These are phyloP conservation scores for Caracal caracal DNA, from an alignment of 2,113 vertebrate species.

Conservation along the genomic window DNA sequence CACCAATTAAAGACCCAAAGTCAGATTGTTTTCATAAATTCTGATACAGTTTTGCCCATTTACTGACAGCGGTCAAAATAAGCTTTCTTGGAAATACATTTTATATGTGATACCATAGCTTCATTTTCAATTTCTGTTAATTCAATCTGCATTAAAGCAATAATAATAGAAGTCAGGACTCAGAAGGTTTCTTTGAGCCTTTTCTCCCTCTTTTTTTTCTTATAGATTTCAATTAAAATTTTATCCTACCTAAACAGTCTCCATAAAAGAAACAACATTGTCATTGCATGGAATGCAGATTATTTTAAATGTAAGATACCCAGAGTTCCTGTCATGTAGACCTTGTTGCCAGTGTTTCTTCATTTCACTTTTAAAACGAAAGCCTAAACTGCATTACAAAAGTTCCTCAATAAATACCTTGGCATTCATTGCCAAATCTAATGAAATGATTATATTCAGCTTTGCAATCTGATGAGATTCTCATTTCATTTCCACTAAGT, in stretches of 20 bases:
- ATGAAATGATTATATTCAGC: background rate
- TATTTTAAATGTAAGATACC: conserved; percentile 29
- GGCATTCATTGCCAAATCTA: conserved; percentile 18
- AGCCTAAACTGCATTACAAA: background rate
- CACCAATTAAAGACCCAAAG: background rate
- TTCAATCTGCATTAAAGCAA: conserved; percentile 21
- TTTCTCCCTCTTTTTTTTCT: background rate
- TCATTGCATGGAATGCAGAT: background rate
- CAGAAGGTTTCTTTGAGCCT: background rate
- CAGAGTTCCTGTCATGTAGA: background rate
- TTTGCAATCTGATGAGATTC: background rate
- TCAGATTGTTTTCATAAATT: background rate
- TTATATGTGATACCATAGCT: background rate
- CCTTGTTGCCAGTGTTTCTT: background rate
- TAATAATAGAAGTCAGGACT: background rate
- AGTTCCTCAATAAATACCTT: background rate
- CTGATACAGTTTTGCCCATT: background rate
- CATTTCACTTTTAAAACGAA: conserved; percentile 31
- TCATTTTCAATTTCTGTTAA: background rate
- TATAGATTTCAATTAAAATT: background rate
- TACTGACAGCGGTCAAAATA: background rate
- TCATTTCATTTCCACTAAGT: background rate
- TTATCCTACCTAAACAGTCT: background rate
- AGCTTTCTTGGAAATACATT: background rate
- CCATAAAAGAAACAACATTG: background rate